Conservation (phyloP, 2,888 invertebrate species). For the Harpalus rubripes region DNA sequence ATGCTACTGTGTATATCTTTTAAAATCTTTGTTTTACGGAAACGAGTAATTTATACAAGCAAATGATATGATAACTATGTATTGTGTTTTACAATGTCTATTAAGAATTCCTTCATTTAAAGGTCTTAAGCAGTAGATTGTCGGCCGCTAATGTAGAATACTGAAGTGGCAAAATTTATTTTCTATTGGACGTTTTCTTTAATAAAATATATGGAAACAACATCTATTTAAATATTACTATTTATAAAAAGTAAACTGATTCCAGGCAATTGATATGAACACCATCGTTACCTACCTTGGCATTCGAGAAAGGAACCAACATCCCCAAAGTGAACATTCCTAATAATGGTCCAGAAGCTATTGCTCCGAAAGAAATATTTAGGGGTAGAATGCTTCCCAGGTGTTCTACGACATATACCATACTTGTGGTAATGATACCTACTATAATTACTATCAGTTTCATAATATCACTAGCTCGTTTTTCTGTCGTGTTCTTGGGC, state of each 20-base stretch:
- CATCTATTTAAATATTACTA: background rate
- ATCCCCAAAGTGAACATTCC: slow-evolving; percentile 85
- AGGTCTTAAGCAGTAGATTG: too few relatives aligned
- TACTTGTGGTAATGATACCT: slow-evolving; percentile 86
- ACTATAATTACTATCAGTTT: slow-evolving; percentile 77
- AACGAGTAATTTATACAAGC: background rate
- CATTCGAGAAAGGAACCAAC: slow-evolving; percentile 82
- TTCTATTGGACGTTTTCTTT: too few relatives aligned
- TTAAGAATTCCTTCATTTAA: too few relatives aligned
- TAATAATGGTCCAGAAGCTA: slow-evolving; percentile 83
- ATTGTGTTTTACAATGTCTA: too few relatives aligned
- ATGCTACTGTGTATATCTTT: background rate
- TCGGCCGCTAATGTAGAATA: too few relatives aligned
- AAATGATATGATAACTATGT: background rate
- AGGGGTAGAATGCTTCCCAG: slow-evolving; percentile 85
- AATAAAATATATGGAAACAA: background rate
- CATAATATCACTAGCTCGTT: slow-evolving; percentile 80
- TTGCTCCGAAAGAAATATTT: slow-evolving; percentile 81
- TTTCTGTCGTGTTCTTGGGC: slow-evolving; percentile 78
- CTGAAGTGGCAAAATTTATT: too few relatives aligned
- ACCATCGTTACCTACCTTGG: slow-evolving; percentile 76
- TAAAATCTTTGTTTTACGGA: background rate
- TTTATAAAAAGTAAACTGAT: background rate
- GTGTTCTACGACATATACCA: slow-evolving; percentile 83
- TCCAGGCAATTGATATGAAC: too few relatives aligned